Evolutionary conservation across 2,797 vertebrate species (phyloP).

Genomic region (Sebastes iracundus): DNA sequence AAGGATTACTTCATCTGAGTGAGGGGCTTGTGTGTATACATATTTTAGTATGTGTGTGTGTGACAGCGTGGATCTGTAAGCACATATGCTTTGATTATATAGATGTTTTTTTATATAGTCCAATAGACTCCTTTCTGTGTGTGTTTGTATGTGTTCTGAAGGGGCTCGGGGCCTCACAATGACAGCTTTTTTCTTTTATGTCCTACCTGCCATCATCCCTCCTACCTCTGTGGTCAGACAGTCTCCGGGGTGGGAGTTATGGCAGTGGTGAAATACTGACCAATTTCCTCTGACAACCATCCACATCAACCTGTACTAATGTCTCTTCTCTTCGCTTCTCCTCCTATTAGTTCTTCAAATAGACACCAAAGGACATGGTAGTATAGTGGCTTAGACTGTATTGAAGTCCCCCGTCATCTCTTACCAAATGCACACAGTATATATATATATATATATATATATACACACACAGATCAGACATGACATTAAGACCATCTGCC

Average conservation of each 20-base stretch:
- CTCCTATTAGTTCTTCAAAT: neutral
- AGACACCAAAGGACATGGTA: neutral
- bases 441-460: too few species aligned
- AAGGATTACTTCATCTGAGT: conserved; percentile 52
- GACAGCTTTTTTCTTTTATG: conserved; percentile 56
- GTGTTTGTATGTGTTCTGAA: conserved; percentile 5
- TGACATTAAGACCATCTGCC: too few species aligned
- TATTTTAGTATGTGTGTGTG: conserved; percentile 50
- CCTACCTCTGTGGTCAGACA: conserved; percentile 41
- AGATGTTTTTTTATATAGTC: neutral
- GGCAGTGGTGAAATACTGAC: conserved; percentile 47
- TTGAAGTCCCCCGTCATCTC: neutral
- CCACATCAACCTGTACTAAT: conserved; percentile 36
- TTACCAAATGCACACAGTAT: neutral
- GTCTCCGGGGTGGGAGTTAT: conserved; percentile 50
- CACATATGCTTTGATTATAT: conserved; percentile 9
- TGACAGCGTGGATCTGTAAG: conserved; percentile 2
- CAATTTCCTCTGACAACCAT: conserved; percentile 58
- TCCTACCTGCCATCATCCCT: conserved; percentile 48
- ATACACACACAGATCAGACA: too few species aligned
- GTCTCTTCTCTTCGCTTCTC: neutral
- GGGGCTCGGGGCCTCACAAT: conserved; percentile 12
- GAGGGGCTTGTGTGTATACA: conserved; percentile 32
- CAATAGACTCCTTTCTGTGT: neutral
- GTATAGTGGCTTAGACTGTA: neutral